Evolutionary conservation across 2,888 invertebrate species (phyloP).

Genomic region (Drosophila glabriapex): DNA sequence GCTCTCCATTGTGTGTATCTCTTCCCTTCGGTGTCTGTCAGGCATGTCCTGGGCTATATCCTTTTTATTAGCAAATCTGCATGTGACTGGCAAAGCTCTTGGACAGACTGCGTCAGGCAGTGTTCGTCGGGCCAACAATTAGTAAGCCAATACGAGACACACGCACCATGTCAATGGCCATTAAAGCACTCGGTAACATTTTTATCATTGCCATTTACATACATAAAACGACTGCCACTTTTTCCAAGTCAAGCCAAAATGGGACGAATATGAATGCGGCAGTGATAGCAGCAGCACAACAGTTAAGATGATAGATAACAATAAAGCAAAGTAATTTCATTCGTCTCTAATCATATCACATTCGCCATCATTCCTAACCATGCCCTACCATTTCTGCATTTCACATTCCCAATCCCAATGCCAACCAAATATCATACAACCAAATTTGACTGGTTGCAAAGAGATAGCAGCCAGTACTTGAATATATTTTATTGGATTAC

Average conservation of each 20-base stretch:
- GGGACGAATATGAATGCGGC: slow-evolving; percentile 7
- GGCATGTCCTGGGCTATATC: slow-evolving; percentile 10
- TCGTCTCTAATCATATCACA: slow-evolving; percentile 69
- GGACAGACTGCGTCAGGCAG: slow-evolving; percentile 1
- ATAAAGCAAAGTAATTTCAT: slow-evolving; percentile 60
- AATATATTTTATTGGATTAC: background rate
- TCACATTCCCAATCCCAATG: slow-evolving; percentile 26
- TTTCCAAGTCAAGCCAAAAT: slow-evolving; percentile 12
- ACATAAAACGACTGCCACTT: slow-evolving; percentile 55
- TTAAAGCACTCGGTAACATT: slow-evolving; percentile 34
- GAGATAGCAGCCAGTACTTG: slow-evolving; percentile 7
- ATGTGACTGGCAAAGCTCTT: slow-evolving; percentile 14
- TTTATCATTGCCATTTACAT: slow-evolving; percentile 51
- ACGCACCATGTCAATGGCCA: slow-evolving; percentile 38
- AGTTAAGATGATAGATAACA: slow-evolving; percentile 28
- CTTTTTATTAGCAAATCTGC: slow-evolving; percentile 17
- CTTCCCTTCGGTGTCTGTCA: background rate
- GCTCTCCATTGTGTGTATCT: background rate
- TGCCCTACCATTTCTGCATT: slow-evolving; percentile 21
- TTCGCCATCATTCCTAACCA: slow-evolving; percentile 33
- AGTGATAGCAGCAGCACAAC: slow-evolving; percentile 1
- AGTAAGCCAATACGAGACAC: slow-evolving; percentile 67
- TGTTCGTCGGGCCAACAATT: slow-evolving; percentile 42
- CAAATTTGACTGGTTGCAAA: slow-evolving; percentile 31
- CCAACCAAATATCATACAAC: slow-evolving; percentile 37